Base-by-base conservation (phyloP, 2,888 invertebrate species). In the Epinotia ramella region DNA sequence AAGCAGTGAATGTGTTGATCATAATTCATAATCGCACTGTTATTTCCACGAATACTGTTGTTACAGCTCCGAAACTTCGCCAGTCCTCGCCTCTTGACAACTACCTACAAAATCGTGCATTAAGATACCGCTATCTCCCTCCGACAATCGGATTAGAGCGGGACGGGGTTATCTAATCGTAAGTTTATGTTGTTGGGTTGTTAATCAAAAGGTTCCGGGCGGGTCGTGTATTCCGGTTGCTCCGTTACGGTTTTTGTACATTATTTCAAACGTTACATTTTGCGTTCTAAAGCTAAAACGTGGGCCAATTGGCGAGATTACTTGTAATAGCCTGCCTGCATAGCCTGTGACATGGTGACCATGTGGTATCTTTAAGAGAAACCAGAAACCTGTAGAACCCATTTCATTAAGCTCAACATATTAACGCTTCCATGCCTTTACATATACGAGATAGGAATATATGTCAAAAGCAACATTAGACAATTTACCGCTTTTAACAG, bases 51-150 rank as follows among this genome's bases (percentile, higher is more conserved):
- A 20, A 13, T 11, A 66, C 75, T 71, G 65, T 56, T 28, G 3
- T 53, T 40, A 80, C 82, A 85, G 79, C 78, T 76, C 82, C 83
- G 84, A 85, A 84, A 83, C 83, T 83, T 82, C 83, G 87, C 86
- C 86, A 85, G 84, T 65, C 72, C 65, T 76, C 80, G 78, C 82
- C 81, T 77, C 83, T 77, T 81, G 81, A 77, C 79, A 73, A 77
- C 81, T 78, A 82, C 86, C 84, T 81, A 84, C 85, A 84, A 86
- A 81, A 80, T 81, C 80, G 80, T 83, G 82, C 83, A 85, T 86
- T 86, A 84, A 86, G 86, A 87, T 88, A 86, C 75, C 75, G 66
- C 75, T 71, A 71, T 75, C 75, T 60, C 75, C 18, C 60, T 75
- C 66, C 60, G 18, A 16, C 75, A 20, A 71, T 75, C 75, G 40